Evolutionary conservation across 1,140 invertebrate species (phyloP).

Genomic region (Panagrolaimus sp.): DNA sequence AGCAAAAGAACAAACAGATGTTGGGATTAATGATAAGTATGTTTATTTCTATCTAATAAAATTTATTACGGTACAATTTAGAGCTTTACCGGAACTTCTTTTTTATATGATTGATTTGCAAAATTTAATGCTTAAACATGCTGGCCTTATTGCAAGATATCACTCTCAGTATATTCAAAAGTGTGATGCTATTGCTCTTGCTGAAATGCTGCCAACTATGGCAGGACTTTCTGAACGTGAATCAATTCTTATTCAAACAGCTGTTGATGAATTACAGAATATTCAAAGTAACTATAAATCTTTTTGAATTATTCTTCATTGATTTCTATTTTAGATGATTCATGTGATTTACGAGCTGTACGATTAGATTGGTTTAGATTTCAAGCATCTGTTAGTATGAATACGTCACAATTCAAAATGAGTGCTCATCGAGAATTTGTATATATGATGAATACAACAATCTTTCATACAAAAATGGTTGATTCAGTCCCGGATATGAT

Average conservation of each 20-base stretch:
- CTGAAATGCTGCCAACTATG: slow-evolving; percentile 67
- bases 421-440: slow-evolving; percentile 80
- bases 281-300: slow-evolving; percentile 14
- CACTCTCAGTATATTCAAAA: slow-evolving; percentile 72
- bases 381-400: slow-evolving; percentile 81
- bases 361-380: slow-evolving; percentile 93
- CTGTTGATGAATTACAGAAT: slow-evolving; percentile 17
- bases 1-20: slow-evolving; percentile 62
- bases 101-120: slow-evolving; percentile 95
- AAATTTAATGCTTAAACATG: slow-evolving; percentile 65
- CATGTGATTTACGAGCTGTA: slow-evolving; percentile 69
- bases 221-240: slow-evolving; percentile 25
- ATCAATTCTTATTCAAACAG: slow-evolving; percentile 20
- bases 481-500: slow-evolving; percentile 96
- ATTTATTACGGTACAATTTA: too few relatives aligned
- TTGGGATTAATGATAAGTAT: slow-evolving; percentile 34
- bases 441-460: slow-evolving; percentile 83
- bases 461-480: slow-evolving; percentile 96
- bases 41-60: too few relatives aligned
- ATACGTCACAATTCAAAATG: slow-evolving; percentile 74
- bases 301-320: background rate
- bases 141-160: slow-evolving; percentile 74
- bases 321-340: slow-evolving; percentile 20
- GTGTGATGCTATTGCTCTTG: slow-evolving; percentile 81
- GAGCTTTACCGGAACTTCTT: slow-evolving; percentile 85